phyloP scores from a whole-genome alignment of 2,888 invertebrate genomes.

The Sphaeridia pumilis region DNA sequence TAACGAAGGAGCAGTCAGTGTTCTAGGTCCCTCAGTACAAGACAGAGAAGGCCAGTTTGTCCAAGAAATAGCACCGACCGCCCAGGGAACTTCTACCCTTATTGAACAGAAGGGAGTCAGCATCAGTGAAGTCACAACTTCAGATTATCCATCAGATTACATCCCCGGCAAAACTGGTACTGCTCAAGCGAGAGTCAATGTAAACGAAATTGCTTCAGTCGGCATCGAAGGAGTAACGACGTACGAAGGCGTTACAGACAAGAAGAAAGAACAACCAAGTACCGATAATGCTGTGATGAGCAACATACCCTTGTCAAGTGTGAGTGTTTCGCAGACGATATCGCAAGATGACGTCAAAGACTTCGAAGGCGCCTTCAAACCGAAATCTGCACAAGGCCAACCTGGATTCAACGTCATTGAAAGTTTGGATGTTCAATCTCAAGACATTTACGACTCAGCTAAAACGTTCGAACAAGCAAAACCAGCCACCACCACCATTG shows the following conservation, averaged over 20 bases:
- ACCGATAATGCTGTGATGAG: conserved; percentile 6
- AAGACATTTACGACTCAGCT: not conserved
- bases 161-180: conserved; percentile 16
- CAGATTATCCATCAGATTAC: conserved; percentile 3
- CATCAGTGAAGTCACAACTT: conserved; percentile 6
- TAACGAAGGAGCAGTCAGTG: not conserved
- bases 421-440: not conserved
- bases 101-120: conserved; percentile 9
- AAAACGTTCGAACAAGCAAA: not conserved
- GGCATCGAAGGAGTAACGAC: conserved; percentile 2
- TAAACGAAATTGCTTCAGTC: conserved; percentile 7
- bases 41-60: conserved; percentile 8
- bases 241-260: conserved; percentile 6
- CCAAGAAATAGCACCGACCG: not conserved
- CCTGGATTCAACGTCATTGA: conserved; percentile 2
- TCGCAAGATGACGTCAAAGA: conserved; percentile 5
- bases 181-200: conserved; percentile 4
- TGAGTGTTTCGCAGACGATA: conserved; percentile 4
- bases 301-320: conserved; percentile 4
- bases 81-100: conserved; percentile 9
- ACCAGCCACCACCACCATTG: not conserved
- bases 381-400: conserved; percentile 5
- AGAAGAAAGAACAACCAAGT: conserved; percentile 6
- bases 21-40: not conserved
- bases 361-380: conserved; percentile 14